These are phyloP conservation scores for Xylocampa areola DNA, from an alignment of 2,888 invertebrate genomes.

Conservation along the genomic window DNA sequence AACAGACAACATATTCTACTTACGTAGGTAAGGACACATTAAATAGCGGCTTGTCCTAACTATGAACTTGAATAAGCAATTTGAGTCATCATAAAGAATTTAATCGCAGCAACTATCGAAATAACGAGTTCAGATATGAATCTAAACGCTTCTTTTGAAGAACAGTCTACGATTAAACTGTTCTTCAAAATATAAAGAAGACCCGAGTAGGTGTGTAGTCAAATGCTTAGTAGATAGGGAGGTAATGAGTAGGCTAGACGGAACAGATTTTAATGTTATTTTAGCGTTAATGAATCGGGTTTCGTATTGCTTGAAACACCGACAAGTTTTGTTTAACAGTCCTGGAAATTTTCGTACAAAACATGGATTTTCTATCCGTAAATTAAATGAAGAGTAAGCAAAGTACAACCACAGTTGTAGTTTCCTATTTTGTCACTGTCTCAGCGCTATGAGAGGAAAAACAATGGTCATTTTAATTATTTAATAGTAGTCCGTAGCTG, in stretches of 20 bases:
- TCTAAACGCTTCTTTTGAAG: conserved; percentile 42
- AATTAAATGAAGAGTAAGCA: too few species aligned
- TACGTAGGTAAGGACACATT: conserved; percentile 20
- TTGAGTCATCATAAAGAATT: conserved; percentile 40
- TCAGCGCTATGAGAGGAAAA: neutral
- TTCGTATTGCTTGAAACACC: too few species aligned
- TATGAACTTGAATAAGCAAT: conserved; percentile 22
- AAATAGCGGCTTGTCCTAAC: conserved; percentile 14
- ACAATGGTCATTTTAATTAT: neutral
- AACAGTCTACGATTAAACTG: conserved; percentile 28
- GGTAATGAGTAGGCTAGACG: neutral
- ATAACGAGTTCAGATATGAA: conserved; percentile 51
- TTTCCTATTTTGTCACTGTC: neutral
- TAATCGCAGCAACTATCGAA: conserved; percentile 43
- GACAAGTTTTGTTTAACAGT: too few species aligned
- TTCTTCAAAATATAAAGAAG: conserved; percentile 14
- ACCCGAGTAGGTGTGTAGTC: conserved; percentile 23
- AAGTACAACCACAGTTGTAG: too few species aligned
- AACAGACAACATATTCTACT: conserved; percentile 6
- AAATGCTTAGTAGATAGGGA: too few species aligned
- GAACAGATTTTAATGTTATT: conserved; percentile 5
- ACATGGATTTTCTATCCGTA: too few species aligned
- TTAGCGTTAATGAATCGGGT: conserved; percentile 18
- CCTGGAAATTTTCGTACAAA: too few species aligned
- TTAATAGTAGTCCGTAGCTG: conserved; percentile 4